Base-by-base conservation (phyloP, 2,888 invertebrate species). In the Endotricha flammealis region DNA sequence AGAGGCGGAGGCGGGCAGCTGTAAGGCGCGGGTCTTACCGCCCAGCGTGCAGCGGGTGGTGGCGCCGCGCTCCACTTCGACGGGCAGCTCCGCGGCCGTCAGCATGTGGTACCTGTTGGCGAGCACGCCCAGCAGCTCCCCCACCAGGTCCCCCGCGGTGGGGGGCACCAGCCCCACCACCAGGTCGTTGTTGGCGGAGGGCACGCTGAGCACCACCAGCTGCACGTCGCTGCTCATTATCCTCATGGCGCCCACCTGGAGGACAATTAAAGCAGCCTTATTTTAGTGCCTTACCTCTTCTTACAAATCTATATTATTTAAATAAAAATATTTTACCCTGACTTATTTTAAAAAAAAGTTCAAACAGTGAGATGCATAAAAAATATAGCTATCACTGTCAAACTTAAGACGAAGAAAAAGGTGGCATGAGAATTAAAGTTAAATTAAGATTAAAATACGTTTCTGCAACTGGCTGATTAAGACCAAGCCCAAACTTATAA, bases 151-250 rank as follows among this genome's bases (percentile, higher is more conserved):
- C 0, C 46, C 33, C 12, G 38, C 16, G 55, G 62, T 32, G 44
- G 36, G 36, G 13, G 51, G 57, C 29, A 77, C 82, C 42, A 98
- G 87, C 0, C 95, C 93, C 51, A 96, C 88, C 22, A 98, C 95
- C 48, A 98, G 89, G 85, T 98, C 98, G 75, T 97, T 97, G 55
- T 75, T 71, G 37, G 95, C 94, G 9, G 92, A 91, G 32, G 93
- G 92, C 30, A 96, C 91, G 76, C 97, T 96, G 50, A 98, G 88
- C 34, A 96, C 92, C 41, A 95, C 90, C 45, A 98, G 88, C 69
- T 97, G 97, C 67, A 96, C 97, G 39, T 89, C 90, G 3, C 94
- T 94, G 16, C 95, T 93, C 61, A 94, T 95, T 14, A 97, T 91
- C 54, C 95, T 95, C 28, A 97, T 71, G 0, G 95, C 94, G 0